Conservation (phyloP, 2,888 invertebrate species). For the Margaritifera margaritifera region DNA sequence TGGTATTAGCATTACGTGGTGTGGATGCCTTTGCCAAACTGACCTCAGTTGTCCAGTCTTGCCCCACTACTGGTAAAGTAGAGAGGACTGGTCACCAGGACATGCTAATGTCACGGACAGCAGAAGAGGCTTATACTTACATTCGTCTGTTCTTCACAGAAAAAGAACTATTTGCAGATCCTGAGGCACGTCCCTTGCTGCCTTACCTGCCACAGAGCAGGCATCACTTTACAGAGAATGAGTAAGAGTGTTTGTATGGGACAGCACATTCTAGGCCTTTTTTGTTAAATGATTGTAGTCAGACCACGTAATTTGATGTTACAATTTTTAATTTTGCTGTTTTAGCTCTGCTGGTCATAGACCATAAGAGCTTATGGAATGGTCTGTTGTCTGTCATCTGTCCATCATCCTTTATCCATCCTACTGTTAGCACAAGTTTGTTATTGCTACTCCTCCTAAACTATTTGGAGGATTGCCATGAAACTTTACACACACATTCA, state of each 20-base stretch:
- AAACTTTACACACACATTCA: too few species aligned
- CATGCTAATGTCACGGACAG: conserved; percentile 60
- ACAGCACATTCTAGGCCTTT: background rate
- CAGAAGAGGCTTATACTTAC: conserved; percentile 62
- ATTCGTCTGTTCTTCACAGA: conserved; percentile 63
- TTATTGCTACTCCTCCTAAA: too few species aligned
- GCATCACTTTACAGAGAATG: background rate
- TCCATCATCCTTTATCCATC: too few species aligned
- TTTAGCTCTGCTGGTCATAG: too few species aligned
- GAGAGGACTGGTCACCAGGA: conserved; percentile 38
- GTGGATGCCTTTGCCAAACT: conserved; percentile 62
- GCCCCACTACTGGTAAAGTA: conserved; percentile 17
- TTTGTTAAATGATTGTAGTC: background rate
- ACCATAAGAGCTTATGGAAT: too few species aligned
- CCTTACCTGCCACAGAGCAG: conserved; percentile 51
- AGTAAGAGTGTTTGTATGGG: background rate
- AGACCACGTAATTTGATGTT: too few species aligned
- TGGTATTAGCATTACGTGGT: conserved; percentile 62
- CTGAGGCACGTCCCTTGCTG: conserved; percentile 51
- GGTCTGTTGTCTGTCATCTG: too few species aligned
- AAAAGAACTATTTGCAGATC: conserved; percentile 62
- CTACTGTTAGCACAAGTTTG: too few species aligned
- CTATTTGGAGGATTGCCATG: too few species aligned
- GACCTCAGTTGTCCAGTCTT: conserved; percentile 37
- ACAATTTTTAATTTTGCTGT: too few species aligned